phyloP scores from a whole-genome alignment of 2,888 invertebrate species.

The Lysandra coridon region DNA sequence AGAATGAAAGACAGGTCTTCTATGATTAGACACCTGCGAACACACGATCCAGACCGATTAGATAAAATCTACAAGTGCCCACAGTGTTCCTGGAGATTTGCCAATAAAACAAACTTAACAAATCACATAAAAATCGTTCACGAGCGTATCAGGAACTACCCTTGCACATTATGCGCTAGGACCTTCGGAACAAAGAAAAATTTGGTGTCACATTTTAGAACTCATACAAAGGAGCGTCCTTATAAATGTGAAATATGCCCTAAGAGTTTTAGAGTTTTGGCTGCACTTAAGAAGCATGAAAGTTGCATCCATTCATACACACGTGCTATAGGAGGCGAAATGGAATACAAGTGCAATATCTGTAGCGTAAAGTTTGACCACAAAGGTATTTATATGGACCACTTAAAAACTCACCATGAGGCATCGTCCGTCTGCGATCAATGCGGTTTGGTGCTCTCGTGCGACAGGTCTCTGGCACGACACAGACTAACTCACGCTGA shows the following conservation, averaged over 20 bases:
- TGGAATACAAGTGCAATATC: slow-evolving; percentile 38
- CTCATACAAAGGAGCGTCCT: slow-evolving; percentile 43
- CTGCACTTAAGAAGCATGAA: not conserved
- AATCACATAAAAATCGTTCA: slow-evolving; percentile 44
- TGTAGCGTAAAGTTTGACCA: slow-evolving; percentile 35
- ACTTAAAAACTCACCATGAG: slow-evolving; percentile 34
- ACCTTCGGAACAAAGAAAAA: slow-evolving; percentile 43
- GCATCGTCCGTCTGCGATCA: slow-evolving; percentile 39
- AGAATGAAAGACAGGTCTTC: slow-evolving; percentile 37
- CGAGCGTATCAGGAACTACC: slow-evolving; percentile 40
- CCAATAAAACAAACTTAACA: slow-evolving; percentile 43
- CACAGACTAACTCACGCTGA: slow-evolving; percentile 41
- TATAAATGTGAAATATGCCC: slow-evolving; percentile 41
- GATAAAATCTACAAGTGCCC: slow-evolving; percentile 43
- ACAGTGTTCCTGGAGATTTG: slow-evolving; percentile 43
- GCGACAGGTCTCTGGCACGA: slow-evolving; percentile 41
- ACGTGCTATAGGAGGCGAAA: slow-evolving; percentile 20
- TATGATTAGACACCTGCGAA: slow-evolving; percentile 40
- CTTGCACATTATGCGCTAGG: slow-evolving; percentile 43
- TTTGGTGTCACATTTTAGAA: slow-evolving; percentile 41
- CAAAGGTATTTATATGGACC: slow-evolving; percentile 33
- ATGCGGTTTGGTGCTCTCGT: slow-evolving; percentile 41
- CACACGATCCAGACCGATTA: slow-evolving; percentile 39
- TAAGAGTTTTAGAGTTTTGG: slow-evolving; percentile 30
- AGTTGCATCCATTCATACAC: slow-evolving; percentile 10